phyloP scores from a whole-genome alignment of 2,113 vertebrate genomes.

The Chrysemys picta region DNA sequence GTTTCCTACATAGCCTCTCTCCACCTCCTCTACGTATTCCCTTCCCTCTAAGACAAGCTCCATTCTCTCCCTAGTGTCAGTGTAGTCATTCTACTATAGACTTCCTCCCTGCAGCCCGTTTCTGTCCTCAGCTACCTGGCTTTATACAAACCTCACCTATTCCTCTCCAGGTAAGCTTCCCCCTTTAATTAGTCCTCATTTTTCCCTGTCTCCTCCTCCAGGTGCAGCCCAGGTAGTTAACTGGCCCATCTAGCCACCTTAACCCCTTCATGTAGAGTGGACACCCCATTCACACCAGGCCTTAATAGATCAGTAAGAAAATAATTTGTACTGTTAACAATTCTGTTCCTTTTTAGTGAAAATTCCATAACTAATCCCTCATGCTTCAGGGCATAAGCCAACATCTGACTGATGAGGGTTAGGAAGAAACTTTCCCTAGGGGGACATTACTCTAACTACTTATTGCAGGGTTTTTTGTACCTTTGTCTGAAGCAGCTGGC shows the following conservation, averaged over 20 bases:
- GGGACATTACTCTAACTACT: background rate
- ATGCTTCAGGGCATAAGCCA: background rate
- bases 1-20: background rate
- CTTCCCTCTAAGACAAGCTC: background rate
- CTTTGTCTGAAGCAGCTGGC: background rate
- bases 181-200: background rate
- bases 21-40: background rate
- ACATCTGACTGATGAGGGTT: background rate
- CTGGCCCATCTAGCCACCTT: background rate
- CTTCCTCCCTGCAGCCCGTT: background rate
- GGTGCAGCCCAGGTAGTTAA: background rate
- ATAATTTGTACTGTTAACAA: background rate
- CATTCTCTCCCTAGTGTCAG: background rate
- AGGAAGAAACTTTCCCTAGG: background rate
- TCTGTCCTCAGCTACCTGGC: background rate
- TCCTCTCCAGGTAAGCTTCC: background rate
- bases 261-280: background rate
- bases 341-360: background rate
- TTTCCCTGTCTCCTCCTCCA: background rate
- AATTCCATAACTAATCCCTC: background rate
- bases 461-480: background rate
- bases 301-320: background rate
- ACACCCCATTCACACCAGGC: background rate
- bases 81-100: background rate
- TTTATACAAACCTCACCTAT: background rate